Evolutionary conservation across 2,888 invertebrate genomes (phyloP).

Genomic region (Pyralis farinalis): DNA sequence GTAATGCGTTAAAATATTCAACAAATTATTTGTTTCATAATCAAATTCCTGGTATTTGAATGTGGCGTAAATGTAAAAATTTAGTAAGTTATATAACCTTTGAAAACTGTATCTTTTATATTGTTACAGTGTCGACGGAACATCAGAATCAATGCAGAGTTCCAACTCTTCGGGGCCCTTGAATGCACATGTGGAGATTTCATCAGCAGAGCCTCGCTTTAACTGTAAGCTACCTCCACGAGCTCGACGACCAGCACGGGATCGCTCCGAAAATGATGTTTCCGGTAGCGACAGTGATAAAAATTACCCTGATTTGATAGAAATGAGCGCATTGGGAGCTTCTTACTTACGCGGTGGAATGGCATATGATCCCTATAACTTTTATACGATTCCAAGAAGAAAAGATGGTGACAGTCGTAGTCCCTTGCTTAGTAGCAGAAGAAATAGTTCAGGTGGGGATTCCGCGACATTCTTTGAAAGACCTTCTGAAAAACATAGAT

Average conservation of each 20-base stretch:
- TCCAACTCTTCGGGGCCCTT: constrained; percentile 75
- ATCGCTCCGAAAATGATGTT: constrained; percentile 70
- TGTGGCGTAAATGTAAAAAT: too few species aligned
- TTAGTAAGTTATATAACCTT: too few species aligned
- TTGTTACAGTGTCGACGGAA: constrained; percentile 63
- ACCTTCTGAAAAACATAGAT: constrained; percentile 51
- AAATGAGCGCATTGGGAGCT: constrained; percentile 70
- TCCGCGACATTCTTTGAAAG: constrained; percentile 72
- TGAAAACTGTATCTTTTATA: constrained; percentile 10
- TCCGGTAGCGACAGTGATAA: constrained; percentile 75
- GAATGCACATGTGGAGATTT: constrained; percentile 59
- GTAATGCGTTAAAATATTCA: too few species aligned
- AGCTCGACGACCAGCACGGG: constrained; percentile 55
- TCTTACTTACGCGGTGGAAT: constrained; percentile 60
- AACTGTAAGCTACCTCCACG: constrained; percentile 65
- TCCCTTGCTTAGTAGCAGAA: constrained; percentile 86
- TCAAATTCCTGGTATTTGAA: too few species aligned
- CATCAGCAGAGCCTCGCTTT: constrained; percentile 58
- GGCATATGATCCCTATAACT: constrained; percentile 71
- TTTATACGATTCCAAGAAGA: constrained; percentile 85
- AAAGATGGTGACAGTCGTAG: constrained; percentile 86
- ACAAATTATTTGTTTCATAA: too few species aligned
- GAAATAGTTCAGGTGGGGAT: constrained; percentile 87
- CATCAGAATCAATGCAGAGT: constrained; percentile 77
- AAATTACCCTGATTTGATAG: constrained; percentile 80